Base-by-base conservation (phyloP, 2,113 vertebrate species). In the Ochotona princeps region DNA sequence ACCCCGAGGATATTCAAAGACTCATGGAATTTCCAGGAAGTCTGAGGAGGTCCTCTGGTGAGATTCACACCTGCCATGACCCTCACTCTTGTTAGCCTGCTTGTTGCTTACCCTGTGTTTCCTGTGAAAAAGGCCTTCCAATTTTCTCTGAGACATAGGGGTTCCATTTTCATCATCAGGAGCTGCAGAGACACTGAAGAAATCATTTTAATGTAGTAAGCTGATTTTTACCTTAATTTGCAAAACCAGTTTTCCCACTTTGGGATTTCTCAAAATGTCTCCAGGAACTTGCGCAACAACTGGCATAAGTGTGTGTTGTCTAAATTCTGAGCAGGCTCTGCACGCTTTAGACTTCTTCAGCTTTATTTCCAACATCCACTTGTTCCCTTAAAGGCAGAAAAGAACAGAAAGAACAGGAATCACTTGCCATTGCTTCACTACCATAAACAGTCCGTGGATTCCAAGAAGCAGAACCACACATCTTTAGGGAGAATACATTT, bases 201-300 rank as follows among this genome's bases (percentile, higher is more conserved):
- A 93, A 87, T 90, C 1, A 72, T 83, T 81, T 35, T 5, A 21
- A 74, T 66, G 13, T 72, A 38, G 93, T 65, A 85, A 69, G 57
- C 38, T 2, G 7, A 28, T 66, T 70, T 90, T 94, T 90, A 92
- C 35, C 61, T 74, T 93, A 83, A 87, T 86, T n/a, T 28, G 17
- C 28, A 87, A 72, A 92, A 93, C 80, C 73, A 89, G 93, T 95
- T 89, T n/a, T 60, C 49, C 92, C 57, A 54, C 88, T 74, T 89
- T 60, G 7, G 54, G 32, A 91, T 89, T 96, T 96, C 92, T 83
- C 72, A 86, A 44, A 89, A 28, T 63, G 54, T 91, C 91, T 94
- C 65, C 65, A 67, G 87, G 63, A 94, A 72, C 21, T 94, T 85
- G 13, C 1, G 9, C 78, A 92, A 89, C 47, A 20, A 35, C 25